Evolutionary conservation across 2,888 invertebrate species (phyloP), one percentile per base, ranked within the genome.

Genomic region (Callimorpha dominula): DNA sequence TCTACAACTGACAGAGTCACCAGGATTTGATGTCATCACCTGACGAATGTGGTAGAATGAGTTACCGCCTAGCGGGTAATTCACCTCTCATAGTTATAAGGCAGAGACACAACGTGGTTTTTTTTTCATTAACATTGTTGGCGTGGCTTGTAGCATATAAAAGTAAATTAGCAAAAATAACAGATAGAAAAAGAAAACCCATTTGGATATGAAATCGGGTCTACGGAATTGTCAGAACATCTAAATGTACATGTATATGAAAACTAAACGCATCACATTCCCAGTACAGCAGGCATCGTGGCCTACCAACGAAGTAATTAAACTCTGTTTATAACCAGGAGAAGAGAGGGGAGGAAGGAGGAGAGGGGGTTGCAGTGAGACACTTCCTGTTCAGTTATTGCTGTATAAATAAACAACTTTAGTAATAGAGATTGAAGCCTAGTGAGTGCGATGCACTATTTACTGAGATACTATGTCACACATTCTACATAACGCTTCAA

Each of bases 401-500:
- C 31, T 40, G 49, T 31, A n/a, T 68, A 68, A 68, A 68, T 62
- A 68, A 68, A 50, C 68, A 68, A 68, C 14, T 46, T 68, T 11
- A 20, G 12, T 20, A 46, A 57, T 46, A 11, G 57, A 57, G 42
- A n/a, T 20, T 20, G 20, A 46, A n/a, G 4, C 20, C 4, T n/a
- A 31, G n/a, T n/a, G 57, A 54, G 42, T 40, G 42, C 15, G 5
- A 43, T 64, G 64, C 17, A 17, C 15, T 8, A 40, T 64, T 64
- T 17, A 42, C 17, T 43, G 64, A 43, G 8, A 40, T 9, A 43
- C n/a, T 42, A 50, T 14, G 14, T 50, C 50, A 50, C 14, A 50
- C 12, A 50, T 50, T 14, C 4, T 50, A 54, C 54, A n/a, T 54
- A 54, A 54, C n/a, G 3, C n/a, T n/a, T n/a, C 54, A n/a, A 54